These are phyloP conservation scores for Squalus acanthias DNA, from an alignment of 2,797 vertebrate genomes.

Conservation along the genomic window DNA sequence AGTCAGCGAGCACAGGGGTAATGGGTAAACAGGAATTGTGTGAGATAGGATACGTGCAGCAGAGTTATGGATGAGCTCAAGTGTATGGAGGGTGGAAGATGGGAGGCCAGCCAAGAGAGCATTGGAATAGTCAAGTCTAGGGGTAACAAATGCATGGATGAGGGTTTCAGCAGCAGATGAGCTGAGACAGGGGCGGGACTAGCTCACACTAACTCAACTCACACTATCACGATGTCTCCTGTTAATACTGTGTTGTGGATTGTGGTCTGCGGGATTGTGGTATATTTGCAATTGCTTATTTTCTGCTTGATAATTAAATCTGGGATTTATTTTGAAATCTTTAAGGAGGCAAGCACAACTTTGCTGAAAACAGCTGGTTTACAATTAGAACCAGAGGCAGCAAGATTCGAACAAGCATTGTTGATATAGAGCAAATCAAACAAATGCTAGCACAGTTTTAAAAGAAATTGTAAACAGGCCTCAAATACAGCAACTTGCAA, in stretches of 20 bases:
- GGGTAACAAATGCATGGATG: background rate
- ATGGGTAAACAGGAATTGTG: no score
- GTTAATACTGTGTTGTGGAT: background rate
- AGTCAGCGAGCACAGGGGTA: no score
- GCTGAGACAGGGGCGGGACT: background rate
- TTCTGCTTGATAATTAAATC: background rate
- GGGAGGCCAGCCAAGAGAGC: background rate
- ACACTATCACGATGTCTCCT: background rate
- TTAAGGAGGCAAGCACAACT: background rate
- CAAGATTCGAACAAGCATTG: background rate
- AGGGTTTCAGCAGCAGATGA: background rate
- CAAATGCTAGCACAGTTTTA: background rate
- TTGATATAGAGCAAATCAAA: background rate
- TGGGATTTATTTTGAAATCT: conserved; percentile 2
- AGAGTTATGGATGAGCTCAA: background rate
- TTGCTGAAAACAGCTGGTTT: background rate
- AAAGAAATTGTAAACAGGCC: background rate
- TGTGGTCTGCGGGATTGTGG: background rate
- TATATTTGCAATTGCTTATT: conserved; percentile 17
- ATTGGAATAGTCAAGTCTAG: background rate
- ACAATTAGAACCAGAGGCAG: conserved; percentile 20
- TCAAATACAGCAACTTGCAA: background rate
- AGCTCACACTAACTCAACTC: background rate
- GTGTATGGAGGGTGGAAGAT: background rate
- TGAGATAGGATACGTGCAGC: no score